Evolutionary conservation across 2,888 invertebrate species (phyloP).

Genomic region (Sympetrum striolatum): DNA sequence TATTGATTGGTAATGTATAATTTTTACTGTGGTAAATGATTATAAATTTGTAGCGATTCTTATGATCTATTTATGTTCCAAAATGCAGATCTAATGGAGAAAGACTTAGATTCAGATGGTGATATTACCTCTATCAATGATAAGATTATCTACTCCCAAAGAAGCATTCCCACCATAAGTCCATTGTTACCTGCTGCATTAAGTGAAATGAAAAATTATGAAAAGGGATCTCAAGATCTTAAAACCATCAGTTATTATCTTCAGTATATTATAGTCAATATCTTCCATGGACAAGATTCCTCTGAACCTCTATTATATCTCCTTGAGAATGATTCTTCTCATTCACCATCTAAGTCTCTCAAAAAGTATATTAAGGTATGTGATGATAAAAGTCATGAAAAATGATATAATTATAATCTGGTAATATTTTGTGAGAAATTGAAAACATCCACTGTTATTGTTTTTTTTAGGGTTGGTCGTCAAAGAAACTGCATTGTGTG

Average conservation of each 20-base stretch:
- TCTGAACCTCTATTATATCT: not conserved
- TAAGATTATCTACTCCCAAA: not conserved
- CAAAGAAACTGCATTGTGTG: not conserved
- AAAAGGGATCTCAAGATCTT: not conserved
- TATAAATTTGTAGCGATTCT: too few relatives aligned
- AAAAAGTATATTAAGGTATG: conserved; percentile 20
- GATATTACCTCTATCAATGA: not conserved
- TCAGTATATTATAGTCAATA: not conserved
- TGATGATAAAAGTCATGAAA: not conserved
- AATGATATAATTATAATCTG: not conserved
- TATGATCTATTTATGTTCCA: not conserved
- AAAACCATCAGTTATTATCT: not conserved
- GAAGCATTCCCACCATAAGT: not conserved
- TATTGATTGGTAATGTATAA: not conserved
- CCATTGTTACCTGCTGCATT: conserved; percentile 21
- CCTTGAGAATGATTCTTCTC: not conserved
- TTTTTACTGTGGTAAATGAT: not conserved
- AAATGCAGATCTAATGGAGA: not conserved
- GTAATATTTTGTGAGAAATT: not conserved
- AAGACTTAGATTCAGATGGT: not conserved
- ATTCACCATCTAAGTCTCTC: conserved; percentile 1
- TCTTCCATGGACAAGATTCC: not conserved
- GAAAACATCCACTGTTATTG: not conserved
- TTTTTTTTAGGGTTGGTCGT: conserved; percentile 12
- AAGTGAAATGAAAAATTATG: not conserved